phyloP scores from a whole-genome alignment of 2,888 invertebrate species.

The Odontothrips loti region DNA sequence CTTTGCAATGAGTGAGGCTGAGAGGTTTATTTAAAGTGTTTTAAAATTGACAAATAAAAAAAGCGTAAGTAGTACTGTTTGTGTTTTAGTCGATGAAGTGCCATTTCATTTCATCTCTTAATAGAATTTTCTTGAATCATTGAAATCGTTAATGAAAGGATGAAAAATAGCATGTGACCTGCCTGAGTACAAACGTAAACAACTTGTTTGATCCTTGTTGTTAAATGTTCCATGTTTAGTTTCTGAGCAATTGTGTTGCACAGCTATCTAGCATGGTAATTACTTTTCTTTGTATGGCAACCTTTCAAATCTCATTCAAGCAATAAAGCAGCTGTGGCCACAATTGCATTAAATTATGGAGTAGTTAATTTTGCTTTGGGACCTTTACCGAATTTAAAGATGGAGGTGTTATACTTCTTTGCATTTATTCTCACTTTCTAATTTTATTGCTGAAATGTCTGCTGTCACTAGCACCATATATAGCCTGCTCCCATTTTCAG shows the following conservation, averaged over 20 bases:
- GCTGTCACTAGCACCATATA: not conserved
- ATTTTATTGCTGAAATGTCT: slow-evolving; percentile 21
- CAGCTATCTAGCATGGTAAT: slow-evolving; percentile 9
- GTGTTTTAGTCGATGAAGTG: slow-evolving; percentile 26
- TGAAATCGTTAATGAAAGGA: not conserved
- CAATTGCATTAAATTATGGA: not conserved
- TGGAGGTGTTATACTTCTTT: not conserved
- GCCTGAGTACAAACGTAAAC: slow-evolving; percentile 13
- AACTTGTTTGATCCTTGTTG: slow-evolving; percentile 11
- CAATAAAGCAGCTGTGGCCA: slow-evolving; percentile 16
- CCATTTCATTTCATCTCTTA: slow-evolving; percentile 23
- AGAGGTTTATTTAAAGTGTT: slow-evolving; percentile 27
- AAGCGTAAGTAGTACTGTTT: slow-evolving; percentile 23
- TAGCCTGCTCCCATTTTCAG: not conserved
- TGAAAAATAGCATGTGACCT: slow-evolving; percentile 10
- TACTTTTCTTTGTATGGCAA: slow-evolving; percentile 10
- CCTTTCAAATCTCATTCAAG: slow-evolving; percentile 11
- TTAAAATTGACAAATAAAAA: slow-evolving; percentile 27
- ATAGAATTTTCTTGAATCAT: slow-evolving; percentile 18
- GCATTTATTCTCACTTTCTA: slow-evolving; percentile 7
- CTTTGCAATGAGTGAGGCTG: slow-evolving; percentile 26
- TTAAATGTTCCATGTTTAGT: slow-evolving; percentile 8
- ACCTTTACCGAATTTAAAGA: not conserved
- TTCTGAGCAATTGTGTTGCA: not conserved
- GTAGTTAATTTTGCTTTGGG: slow-evolving; percentile 10